Evolutionary conservation across 2,888 invertebrate species (phyloP), one percentile per base, ranked within the genome.

Genomic region (Frankliniella fusca): DNA sequence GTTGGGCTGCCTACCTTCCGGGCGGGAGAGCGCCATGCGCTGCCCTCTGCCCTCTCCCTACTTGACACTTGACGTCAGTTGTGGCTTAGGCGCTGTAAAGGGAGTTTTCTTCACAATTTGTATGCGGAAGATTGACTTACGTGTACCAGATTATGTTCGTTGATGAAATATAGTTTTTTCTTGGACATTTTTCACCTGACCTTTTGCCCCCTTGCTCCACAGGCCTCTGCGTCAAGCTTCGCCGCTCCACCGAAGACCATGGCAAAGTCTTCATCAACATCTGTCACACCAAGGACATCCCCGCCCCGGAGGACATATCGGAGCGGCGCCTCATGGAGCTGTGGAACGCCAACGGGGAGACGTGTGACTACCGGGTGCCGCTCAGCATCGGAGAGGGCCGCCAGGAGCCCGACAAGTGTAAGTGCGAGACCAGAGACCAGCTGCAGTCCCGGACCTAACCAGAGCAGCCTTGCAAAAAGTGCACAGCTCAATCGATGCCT

Each of bases 371-470:
- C 88, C 90, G 94, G 84, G 93, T 97, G 80, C 97, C 97, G 0
- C 95, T 97, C 95, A 97, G 97, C 87, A 93, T 97, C 84, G 96
- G 96, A 0, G 94, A 94, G 86, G 92, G 94, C 8, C 93, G 94
- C 85, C 90, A 91, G 10, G 96, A 95, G 86, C 88, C 89, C 38
- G 97, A 97, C 87, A 96, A 95, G 87, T 90, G 91, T 90, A 85
- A 85, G 86, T 85, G 1, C 20, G 23, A 1, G 82, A 65, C 49
- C n/a, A 76, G 23, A 1, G 82, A 65, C 49, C n/a, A 76, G 18
- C 20, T 48, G 28, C n/a, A 38, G 5, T 38, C 38, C 38, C 5
- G 38, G 38, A 38, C 38, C 38, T 38, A 3, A 38, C 38, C 38
- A 38, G 3, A 3, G 20, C 27, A 5, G 20, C 80, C 80, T 7